Percentiles rank a stretch among this genome's conserved stretches.
Evolutionary conservation across 2,888 invertebrate genomes (phyloP).

Genomic region (Syritta pipiens): DNA sequence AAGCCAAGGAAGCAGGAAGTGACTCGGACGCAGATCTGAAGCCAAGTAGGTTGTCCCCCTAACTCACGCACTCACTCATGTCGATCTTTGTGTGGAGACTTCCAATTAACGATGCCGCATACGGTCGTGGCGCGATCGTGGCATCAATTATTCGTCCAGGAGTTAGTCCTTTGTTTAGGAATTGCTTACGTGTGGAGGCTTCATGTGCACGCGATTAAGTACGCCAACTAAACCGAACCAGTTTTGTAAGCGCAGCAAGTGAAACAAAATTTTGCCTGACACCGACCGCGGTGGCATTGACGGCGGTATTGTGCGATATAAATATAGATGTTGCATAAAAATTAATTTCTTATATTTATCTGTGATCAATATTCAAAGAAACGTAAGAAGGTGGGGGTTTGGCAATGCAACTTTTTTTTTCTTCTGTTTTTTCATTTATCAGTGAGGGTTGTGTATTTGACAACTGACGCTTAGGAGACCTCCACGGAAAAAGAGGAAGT

Average conservation of each 20-base stretch:
- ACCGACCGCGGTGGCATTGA: slow-evolving; percentile 35
- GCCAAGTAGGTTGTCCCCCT: slow-evolving; percentile 55
- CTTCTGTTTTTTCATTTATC: too few relatives aligned
- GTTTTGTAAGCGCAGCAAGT: slow-evolving; percentile 36
- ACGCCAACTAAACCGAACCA: slow-evolving; percentile 21
- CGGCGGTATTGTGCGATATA: slow-evolving; percentile 35
- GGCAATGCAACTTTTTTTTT: too few relatives aligned
- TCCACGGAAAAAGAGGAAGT: too few relatives aligned
- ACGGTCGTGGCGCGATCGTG: slow-evolving; percentile 20
- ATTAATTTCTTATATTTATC: slow-evolving; percentile 5
- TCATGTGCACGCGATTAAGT: not conserved
- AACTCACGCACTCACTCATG: not conserved
- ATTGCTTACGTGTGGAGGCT: not conserved
- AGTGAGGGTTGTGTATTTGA: too few relatives aligned
- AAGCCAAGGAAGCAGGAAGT: slow-evolving; percentile 61
- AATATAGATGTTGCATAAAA: slow-evolving; percentile 48
- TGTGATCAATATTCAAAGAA: slow-evolving; percentile 24
- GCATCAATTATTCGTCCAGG: slow-evolving; percentile 26
- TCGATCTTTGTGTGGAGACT: slow-evolving; percentile 21
- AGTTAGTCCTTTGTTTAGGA: slow-evolving; percentile 37
- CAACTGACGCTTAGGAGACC: too few relatives aligned
- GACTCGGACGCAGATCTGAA: slow-evolving; percentile 14
- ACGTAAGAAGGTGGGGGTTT: slow-evolving; percentile 7
- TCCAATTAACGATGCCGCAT: slow-evolving; percentile 58
- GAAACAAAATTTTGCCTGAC: slow-evolving; percentile 30